Percentiles rank a stretch among this genome's conserved stretches.
Evolutionary conservation across 2,888 invertebrate genomes (phyloP).

Genomic region (Bugula neritina): DNA sequence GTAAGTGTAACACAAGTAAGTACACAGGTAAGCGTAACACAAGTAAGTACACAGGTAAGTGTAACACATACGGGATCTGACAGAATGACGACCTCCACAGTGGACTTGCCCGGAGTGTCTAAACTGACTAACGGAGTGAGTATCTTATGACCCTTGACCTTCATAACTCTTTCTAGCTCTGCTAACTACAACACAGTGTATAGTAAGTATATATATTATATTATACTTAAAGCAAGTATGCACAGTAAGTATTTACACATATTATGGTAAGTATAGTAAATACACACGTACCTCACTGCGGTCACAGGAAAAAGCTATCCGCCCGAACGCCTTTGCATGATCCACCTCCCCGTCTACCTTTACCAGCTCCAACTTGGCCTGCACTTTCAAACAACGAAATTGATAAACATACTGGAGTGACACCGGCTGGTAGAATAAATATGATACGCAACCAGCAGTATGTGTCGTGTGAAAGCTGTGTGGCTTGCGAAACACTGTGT

Average conservation of each 20-base stretch:
- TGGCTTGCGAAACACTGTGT: too few species aligned
- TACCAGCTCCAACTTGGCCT: slow-evolving; percentile 67
- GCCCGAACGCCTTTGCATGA: slow-evolving; percentile 83
- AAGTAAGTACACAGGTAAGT: slow-evolving; percentile 4
- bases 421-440: too few species aligned
- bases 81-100: slow-evolving; percentile 88
- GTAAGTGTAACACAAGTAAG: too few species aligned
- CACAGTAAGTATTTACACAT: not conserved
- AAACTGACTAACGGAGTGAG: slow-evolving; percentile 83
- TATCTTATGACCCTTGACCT: slow-evolving; percentile 67
- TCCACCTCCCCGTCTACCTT: slow-evolving; percentile 65
- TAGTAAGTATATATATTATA: not conserved
- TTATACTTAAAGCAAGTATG: too few species aligned
- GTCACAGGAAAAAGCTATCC: slow-evolving; percentile 89
- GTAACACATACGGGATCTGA: slow-evolving; percentile 71
- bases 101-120: slow-evolving; percentile 94
- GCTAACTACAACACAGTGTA: slow-evolving; percentile 60
- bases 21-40: not conserved
- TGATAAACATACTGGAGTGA: too few species aligned
- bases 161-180: slow-evolving; percentile 68
- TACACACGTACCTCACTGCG: slow-evolving; percentile 42
- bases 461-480: too few species aligned
- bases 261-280: not conserved
- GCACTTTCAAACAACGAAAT: too few species aligned
- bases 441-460: too few species aligned